Conservation (phyloP, 2,113 vertebrate genomes). For the Tichodroma muraria region DNA sequence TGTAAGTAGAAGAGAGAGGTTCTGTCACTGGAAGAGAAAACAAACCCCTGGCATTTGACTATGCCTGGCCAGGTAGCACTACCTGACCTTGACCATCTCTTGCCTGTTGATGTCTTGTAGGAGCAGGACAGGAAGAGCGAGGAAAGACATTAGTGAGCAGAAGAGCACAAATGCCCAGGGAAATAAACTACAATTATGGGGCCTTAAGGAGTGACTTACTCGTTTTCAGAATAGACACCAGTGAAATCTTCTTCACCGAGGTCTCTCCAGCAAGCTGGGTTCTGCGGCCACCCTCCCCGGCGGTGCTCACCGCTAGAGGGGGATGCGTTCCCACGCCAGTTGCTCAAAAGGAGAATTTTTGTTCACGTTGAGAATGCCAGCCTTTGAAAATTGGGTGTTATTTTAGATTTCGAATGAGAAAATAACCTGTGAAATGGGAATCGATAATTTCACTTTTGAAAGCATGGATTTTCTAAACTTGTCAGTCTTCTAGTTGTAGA, state of each 20-base stretch:
- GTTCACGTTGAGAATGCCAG: fast-evolving
- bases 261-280: fast-evolving
- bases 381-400: background rate
- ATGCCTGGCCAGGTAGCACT: background rate
- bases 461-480: background rate
- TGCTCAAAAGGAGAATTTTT: background rate
- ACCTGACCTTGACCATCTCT: background rate
- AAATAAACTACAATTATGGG: background rate
- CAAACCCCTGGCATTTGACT: background rate
- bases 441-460: background rate
- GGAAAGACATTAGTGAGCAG: background rate
- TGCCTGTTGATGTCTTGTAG: background rate
- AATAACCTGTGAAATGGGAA: background rate
- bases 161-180: background rate
- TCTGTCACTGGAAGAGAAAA: background rate
- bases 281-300: fast-evolving
- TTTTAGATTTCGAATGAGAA: background rate
- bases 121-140: background rate
- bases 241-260: background rate
- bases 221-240: background rate
- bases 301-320: background rate
- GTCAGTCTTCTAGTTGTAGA: background rate
- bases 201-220: background rate
- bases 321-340: fast-evolving
- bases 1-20: background rate